These are phyloP conservation scores for Leucosticte australis DNA, from an alignment of 2,113 vertebrate genomes.

Conservation along the genomic window DNA sequence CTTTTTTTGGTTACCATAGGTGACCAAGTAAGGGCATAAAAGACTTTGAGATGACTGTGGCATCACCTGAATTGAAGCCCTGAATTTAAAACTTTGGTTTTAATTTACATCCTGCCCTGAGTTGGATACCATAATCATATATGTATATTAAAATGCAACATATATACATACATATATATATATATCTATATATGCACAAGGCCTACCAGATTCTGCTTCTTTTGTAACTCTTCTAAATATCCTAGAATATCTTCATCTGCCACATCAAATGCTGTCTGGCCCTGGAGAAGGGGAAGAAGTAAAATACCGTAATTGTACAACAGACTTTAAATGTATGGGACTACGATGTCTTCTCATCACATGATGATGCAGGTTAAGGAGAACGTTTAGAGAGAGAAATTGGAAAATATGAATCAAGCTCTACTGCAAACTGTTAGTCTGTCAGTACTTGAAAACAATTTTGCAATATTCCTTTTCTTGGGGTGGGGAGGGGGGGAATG, in stretches of 20 bases:
- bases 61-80: background rate
- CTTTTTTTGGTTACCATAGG: background rate
- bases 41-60: background rate
- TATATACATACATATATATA: background rate
- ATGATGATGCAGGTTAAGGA: background rate
- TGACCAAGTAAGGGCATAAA: background rate
- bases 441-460: background rate
- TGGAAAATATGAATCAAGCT: background rate
- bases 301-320: background rate
- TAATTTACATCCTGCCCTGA: background rate
- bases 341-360: background rate
- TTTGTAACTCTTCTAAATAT: conserved; percentile 96
- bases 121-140: background rate
- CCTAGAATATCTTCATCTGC: conserved; percentile 97
- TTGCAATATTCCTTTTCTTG: background rate
- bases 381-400: background rate
- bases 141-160: background rate
- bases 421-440: conserved; percentile 30
- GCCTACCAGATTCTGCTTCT: conserved; percentile 95
- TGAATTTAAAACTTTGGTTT: background rate
- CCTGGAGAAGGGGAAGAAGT: conserved; percentile 72
- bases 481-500: background rate
- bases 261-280: conserved; percentile 96
- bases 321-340: background rate
- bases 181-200: background rate